Evolutionary conservation across 2,888 invertebrate genomes (phyloP).

Genomic region (Drosophila fulvimacula): DNA sequence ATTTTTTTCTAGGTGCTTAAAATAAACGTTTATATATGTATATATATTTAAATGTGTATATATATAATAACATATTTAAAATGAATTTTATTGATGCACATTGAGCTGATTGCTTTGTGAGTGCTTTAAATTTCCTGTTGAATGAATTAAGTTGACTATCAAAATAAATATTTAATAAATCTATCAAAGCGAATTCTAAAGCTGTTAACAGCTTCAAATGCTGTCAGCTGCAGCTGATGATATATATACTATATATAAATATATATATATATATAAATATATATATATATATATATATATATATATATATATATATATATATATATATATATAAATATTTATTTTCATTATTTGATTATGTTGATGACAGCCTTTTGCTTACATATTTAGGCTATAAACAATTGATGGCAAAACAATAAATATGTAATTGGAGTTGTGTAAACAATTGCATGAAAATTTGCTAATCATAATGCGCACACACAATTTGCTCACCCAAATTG

Average conservation of each 20-base stretch:
- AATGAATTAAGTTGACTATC: background rate
- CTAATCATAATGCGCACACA: slow-evolving; percentile 52
- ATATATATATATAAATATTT: background rate
- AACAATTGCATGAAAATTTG: slow-evolving; percentile 42
- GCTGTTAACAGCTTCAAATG: background rate
- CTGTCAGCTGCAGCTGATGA: slow-evolving; percentile 8
- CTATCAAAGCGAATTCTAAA: background rate
- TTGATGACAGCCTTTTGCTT: background rate
- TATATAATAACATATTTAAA: background rate
- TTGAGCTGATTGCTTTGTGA: background rate
- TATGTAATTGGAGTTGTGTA: slow-evolving; percentile 23
- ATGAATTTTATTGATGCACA: background rate
- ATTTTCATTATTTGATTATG: background rate
- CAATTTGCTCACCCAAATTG: slow-evolving; percentile 51
- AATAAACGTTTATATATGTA: too few species aligned
- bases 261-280: background rate
- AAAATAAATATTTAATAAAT: slow-evolving; percentile 2
- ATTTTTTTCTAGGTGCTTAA: background rate
- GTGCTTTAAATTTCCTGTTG: background rate
- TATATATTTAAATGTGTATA: background rate
- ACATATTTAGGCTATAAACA: slow-evolving; percentile 3
- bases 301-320: background rate
- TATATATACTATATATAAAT: background rate
- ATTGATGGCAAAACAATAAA: slow-evolving; percentile 30
- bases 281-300: too few species aligned